Evolutionary conservation across 2,888 invertebrate genomes (phyloP).

Genomic region (Drosophila sordidula): DNA sequence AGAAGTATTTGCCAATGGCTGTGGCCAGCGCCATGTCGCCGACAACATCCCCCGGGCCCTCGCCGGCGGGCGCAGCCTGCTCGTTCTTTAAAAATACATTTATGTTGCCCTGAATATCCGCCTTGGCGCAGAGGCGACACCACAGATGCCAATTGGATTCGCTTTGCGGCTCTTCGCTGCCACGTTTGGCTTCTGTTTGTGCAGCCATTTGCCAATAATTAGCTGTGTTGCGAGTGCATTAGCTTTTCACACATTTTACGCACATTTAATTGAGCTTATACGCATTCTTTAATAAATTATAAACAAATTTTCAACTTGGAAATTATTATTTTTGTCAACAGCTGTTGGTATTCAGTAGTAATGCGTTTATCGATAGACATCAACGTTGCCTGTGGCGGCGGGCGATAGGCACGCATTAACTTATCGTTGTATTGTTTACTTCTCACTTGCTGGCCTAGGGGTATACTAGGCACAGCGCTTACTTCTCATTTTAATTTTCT

Average conservation of each 20-base stretch:
- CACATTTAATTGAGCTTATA: not conserved
- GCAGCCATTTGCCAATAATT: conserved; percentile 27
- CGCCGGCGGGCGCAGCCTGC: conserved; percentile 1
- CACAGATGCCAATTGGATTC: conserved; percentile 65
- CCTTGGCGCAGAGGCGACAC: conserved; percentile 80
- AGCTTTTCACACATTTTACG: conserved; percentile 8
- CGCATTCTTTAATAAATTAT: conserved; percentile 1
- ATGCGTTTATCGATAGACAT: conserved; percentile 8
- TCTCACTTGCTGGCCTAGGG: not conserved
- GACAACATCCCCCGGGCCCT: not conserved
- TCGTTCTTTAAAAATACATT: conserved; percentile 73
- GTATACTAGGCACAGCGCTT: not conserved
- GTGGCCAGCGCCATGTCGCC: conserved; percentile 67
- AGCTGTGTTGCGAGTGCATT: not conserved
- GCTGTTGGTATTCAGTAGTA: conserved; percentile 24
- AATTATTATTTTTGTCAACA: conserved; percentile 28
- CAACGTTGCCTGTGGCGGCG: not conserved
- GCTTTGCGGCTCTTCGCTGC: not conserved
- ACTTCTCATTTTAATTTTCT: not conserved
- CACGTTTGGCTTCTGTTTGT: not conserved
- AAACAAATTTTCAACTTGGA: conserved; percentile 9
- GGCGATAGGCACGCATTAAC: not conserved
- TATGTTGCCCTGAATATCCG: conserved; percentile 69
- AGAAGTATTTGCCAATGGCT: conserved; percentile 80
- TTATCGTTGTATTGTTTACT: not conserved